Conservation (phyloP, 2,888 invertebrate genomes). For the Chydorus sphaericus region DNA sequence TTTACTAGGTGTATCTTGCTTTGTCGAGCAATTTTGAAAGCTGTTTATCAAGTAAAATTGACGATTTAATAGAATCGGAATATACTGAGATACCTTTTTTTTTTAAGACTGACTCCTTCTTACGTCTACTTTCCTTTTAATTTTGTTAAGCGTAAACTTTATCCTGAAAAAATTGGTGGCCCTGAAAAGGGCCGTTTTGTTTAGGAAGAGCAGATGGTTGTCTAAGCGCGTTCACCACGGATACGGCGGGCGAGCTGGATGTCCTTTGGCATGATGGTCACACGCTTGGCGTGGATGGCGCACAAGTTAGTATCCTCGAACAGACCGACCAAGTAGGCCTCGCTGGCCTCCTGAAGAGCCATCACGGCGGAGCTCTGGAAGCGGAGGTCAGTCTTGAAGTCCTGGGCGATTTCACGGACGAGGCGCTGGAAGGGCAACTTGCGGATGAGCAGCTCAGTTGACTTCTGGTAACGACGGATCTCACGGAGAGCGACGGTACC, state of each 20-base stretch:
- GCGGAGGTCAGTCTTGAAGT: constrained; percentile 23
- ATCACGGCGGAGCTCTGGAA: constrained; percentile 16
- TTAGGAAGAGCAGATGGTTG: too few relatives aligned
- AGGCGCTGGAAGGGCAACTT: constrained; percentile 25
- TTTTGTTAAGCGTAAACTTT: too few relatives aligned
- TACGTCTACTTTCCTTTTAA: too few relatives aligned
- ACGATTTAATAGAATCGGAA: too few relatives aligned
- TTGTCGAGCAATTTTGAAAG: too few relatives aligned
- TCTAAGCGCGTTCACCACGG: constrained; percentile 33
- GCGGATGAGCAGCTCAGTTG: constrained; percentile 35
- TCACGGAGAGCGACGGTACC: constrained; percentile 38
- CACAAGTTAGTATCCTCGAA: constrained; percentile 97
- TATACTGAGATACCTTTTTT: too few relatives aligned
- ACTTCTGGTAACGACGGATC: constrained; percentile 37
- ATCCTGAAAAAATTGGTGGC: too few relatives aligned
- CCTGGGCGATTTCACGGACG: constrained; percentile 30
- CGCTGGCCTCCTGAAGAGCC: constrained; percentile 58
- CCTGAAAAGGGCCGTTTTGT: too few relatives aligned
- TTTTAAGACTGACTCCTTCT: too few relatives aligned
- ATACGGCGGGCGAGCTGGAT: constrained; percentile 92
- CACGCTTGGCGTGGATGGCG: constrained; percentile 92
- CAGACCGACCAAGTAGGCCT: constrained; percentile 81
- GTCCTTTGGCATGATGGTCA: constrained; percentile 96
- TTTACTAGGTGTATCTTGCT: too few relatives aligned
- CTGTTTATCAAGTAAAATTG: too few relatives aligned